phyloP scores from a whole-genome alignment of 2,113 vertebrate genomes.

The Asarcornis scutulata region DNA sequence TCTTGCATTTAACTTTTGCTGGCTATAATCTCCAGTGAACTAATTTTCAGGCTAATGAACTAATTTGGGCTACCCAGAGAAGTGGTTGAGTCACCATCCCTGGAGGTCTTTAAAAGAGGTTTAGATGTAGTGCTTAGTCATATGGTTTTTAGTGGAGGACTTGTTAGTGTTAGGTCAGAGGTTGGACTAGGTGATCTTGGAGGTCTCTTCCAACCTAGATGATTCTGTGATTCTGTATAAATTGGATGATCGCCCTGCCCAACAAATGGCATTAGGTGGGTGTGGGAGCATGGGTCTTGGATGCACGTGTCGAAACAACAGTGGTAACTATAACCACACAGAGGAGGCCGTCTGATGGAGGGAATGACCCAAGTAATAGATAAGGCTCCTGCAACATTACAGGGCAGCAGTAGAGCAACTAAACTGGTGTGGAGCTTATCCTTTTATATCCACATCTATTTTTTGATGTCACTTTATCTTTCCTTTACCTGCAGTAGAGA shows the following conservation, averaged over 20 bases:
- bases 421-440: background rate
- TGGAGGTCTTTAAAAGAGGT: too few relatives aligned
- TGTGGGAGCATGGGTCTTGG: background rate
- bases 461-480: background rate
- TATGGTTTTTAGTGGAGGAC: too few relatives aligned
- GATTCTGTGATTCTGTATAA: background rate
- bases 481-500: background rate
- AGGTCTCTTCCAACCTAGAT: too few relatives aligned
- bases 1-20: background rate
- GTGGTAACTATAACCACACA: background rate
- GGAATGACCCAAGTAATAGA: background rate
- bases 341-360: background rate
- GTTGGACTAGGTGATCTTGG: too few relatives aligned
- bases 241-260: background rate
- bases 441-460: background rate
- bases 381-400: background rate
- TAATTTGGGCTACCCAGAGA: too few relatives aligned
- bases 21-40: background rate
- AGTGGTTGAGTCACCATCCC: too few relatives aligned
- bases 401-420: background rate
- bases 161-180: too few relatives aligned
- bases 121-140: too few relatives aligned
- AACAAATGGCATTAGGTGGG: background rate
- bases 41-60: background rate
- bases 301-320: background rate